Evolutionary conservation across 2,888 invertebrate genomes (phyloP), one percentile per base, ranked within the genome.

Genomic region (Tenthredo mesomela): DNA sequence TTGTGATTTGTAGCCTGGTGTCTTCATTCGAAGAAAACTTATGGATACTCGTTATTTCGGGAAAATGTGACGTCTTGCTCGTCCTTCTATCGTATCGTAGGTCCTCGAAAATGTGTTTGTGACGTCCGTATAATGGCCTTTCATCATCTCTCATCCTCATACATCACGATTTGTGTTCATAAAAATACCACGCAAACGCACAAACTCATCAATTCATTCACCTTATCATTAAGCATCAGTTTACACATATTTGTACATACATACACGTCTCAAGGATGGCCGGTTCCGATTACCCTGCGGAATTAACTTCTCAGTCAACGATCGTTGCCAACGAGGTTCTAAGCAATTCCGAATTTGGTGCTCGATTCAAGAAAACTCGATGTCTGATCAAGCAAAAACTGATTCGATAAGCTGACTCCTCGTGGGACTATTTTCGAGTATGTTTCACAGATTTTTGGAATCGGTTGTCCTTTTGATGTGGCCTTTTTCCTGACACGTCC

Each of bases 11-110:
- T 75, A 47, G 25, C 50, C 43, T 18, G 54, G 50, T 37, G 40
- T 12, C 40, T 12, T 80, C 33, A 33, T 54, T 77, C 77, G 54
- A 77, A 54, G 77, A n/a, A 77, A 25, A 29, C 54, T 54, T 54
- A 54, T 77, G 77, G 77, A 77, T 77, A 50, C 18, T 54, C 15
- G n/a, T 33, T n/a, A 50, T 21, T 43, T 40, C 73, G 43, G 77
- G 77, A 33, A 77, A 77, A 77, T 77, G 77, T 77, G 33, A 33
- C n/a, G 77, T 77, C 77, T 18, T 12, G 33, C 29, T 47, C 75
- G 12, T 75, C 3, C 47, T 43, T 77, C 61, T 80, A 1, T 80
- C n/a, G 21, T 80, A 5, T 40, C 10, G 21, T 80, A 80, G 80
- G 58, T 61, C 21, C 2, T 80, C 37, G 61, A 61, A 61, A 58